A percentile compares a stretch with the other conserved stretches of the same genome.
phyloP scores from a whole-genome alignment of 2,797 vertebrate genomes.

The Scyliorhinus canicula region DNA sequence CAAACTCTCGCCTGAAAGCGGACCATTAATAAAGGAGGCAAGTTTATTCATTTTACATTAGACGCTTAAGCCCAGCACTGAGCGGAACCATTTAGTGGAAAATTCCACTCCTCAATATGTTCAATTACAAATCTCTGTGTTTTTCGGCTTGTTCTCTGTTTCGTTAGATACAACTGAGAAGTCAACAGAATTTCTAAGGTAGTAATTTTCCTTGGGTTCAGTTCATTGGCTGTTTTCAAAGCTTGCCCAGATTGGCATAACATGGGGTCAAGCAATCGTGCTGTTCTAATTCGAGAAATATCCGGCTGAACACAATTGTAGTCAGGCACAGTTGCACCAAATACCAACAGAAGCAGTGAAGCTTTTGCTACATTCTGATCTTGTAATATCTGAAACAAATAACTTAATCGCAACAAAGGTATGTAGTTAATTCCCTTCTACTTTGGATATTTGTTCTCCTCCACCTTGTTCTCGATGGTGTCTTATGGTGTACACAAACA shows the following conservation, averaged over 20 bases:
- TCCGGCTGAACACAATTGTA: not conserved
- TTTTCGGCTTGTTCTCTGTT: not conserved
- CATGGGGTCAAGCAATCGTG: not conserved
- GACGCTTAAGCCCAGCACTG: no score
- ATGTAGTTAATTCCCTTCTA: not conserved
- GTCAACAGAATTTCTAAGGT: not conserved
- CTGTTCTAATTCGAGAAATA: not conserved
- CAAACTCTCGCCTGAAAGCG: no score
- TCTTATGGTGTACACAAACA: no score
- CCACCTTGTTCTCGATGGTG: constrained; percentile 1
- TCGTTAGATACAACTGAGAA: not conserved
- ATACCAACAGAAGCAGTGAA: not conserved
- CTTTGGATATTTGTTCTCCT: not conserved
- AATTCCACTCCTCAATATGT: not conserved
- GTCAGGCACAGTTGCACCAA: no score
- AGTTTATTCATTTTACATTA: no score
- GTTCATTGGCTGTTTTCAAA: not conserved
- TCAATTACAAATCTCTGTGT: not conserved
- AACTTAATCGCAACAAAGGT: not conserved
- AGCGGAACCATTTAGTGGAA: no score
- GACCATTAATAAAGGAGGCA: no score
- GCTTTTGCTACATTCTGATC: no score
- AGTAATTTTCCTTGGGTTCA: not conserved
- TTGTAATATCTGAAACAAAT: constrained; percentile 18
- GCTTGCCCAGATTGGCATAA: not conserved